Percentiles rank a stretch among this genome's conserved stretches.
Conservation (phyloP, 2,888 invertebrate species). For the Acrobasis suavella region DNA sequence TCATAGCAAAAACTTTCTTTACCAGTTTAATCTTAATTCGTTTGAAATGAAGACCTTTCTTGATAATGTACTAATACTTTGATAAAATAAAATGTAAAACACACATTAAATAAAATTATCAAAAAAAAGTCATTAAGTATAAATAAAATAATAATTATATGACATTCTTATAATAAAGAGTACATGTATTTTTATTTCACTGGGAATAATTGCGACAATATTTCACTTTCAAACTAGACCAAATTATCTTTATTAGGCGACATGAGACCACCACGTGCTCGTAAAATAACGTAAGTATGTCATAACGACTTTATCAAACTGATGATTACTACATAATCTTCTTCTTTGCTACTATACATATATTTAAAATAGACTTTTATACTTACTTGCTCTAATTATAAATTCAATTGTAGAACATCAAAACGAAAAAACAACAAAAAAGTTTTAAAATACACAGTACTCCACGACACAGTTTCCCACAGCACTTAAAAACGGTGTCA, state of each 20-base stretch:
- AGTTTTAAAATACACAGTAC: constrained; percentile 9
- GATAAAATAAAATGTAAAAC: too few relatives aligned
- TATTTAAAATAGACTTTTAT: neutral
- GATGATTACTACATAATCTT: neutral
- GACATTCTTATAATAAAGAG: too few relatives aligned
- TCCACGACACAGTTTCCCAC: constrained; percentile 13
- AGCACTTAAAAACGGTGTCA: constrained; percentile 16
- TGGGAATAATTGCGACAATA: neutral
- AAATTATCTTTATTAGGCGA: neutral
- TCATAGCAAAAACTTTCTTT: too few relatives aligned
- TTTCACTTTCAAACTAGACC: neutral
- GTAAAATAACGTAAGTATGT: neutral
- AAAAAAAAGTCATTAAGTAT: too few relatives aligned
- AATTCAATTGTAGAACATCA: constrained; percentile 19
- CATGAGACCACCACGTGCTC: neutral
- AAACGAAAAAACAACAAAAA: neutral
- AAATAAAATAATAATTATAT: too few relatives aligned
- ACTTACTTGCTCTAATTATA: neutral
- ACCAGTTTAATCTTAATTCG: too few relatives aligned
- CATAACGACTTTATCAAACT: neutral
- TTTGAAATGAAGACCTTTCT: too few relatives aligned
- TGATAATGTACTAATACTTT: too few relatives aligned
- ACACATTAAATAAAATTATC: too few relatives aligned
- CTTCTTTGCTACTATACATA: neutral
- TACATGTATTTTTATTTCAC: too few relatives aligned